A percentile compares a stretch with the other conserved stretches of the same genome.
phyloP scores from a whole-genome alignment of 2,113 vertebrate species.

The Eptesicus fuscus region DNA sequence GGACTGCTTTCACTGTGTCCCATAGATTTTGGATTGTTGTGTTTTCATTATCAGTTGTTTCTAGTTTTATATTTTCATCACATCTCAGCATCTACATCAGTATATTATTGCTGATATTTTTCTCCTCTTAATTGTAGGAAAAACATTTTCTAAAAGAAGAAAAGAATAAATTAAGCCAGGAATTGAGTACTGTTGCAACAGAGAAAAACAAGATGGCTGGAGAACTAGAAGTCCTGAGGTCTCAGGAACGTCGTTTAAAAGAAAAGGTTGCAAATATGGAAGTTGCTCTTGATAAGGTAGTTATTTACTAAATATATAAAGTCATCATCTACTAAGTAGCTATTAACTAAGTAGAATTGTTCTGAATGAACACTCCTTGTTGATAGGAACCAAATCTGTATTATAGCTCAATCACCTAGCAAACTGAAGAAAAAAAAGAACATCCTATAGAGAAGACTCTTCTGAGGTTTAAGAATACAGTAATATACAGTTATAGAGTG shows the following conservation, averaged over 20 bases:
- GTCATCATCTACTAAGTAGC: neutral
- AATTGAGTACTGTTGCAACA: constrained; percentile 76
- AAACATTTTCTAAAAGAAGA: constrained; percentile 83
- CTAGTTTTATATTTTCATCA: neutral
- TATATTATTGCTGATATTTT: neutral
- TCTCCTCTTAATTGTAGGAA: constrained; percentile 81
- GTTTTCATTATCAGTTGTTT: too few species aligned
- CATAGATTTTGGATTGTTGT: too few species aligned
- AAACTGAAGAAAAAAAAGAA: neutral
- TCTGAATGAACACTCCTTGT: neutral
- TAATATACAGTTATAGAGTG: neutral
- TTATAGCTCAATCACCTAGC: neutral
- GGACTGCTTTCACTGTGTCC: too few species aligned
- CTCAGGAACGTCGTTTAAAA: constrained; percentile 82
- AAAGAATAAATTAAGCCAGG: constrained; percentile 78
- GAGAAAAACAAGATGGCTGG: constrained; percentile 84
- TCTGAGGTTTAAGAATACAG: neutral
- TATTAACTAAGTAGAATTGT: neutral
- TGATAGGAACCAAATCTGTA: neutral
- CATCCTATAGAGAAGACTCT: neutral
- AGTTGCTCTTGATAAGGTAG: constrained; percentile 87
- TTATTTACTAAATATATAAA: neutral
- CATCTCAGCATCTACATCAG: neutral
- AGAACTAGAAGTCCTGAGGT: constrained; percentile 82
- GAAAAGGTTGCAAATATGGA: constrained; percentile 85